Conservation (phyloP, 1,140 invertebrate species). For the Bombus terrestris region DNA sequence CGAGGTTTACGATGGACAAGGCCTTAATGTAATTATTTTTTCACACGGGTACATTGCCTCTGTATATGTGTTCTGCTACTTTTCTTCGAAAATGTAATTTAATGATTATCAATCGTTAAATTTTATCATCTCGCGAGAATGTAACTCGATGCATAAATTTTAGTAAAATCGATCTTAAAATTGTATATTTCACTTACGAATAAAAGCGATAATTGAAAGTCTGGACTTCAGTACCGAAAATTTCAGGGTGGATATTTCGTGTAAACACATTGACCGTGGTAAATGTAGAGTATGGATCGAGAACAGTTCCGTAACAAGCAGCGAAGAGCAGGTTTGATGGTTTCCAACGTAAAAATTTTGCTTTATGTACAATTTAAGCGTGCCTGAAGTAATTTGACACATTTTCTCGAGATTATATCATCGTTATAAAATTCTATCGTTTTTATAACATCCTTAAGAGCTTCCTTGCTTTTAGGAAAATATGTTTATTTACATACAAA, state of each 20-base stretch:
- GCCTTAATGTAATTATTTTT: conserved; percentile 15
- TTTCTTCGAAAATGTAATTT: too few species aligned
- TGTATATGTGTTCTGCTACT: too few species aligned
- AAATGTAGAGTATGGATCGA: not conserved
- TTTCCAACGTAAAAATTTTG: not conserved
- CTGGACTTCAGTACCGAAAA: not conserved
- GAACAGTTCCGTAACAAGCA: not conserved
- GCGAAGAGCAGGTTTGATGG: too few species aligned
- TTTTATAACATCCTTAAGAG: too few species aligned
- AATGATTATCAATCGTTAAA: not conserved
- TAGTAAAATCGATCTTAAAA: not conserved
- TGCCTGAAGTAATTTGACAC: too few species aligned
- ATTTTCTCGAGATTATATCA: too few species aligned
- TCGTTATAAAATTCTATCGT: too few species aligned
- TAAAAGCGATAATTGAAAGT: not conserved
- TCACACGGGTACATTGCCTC: not conserved
- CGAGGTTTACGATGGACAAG: too few species aligned
- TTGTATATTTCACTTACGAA: not conserved
- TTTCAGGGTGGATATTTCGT: not conserved
- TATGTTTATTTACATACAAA: not conserved
- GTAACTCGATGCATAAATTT: not conserved
- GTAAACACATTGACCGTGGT: not conserved
- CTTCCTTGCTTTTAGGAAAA: too few species aligned
- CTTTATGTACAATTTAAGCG: not conserved
- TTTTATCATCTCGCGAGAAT: not conserved